Evolutionary conservation across 2,888 invertebrate species (phyloP).

Genomic region (Syrphus vitripennis): DNA sequence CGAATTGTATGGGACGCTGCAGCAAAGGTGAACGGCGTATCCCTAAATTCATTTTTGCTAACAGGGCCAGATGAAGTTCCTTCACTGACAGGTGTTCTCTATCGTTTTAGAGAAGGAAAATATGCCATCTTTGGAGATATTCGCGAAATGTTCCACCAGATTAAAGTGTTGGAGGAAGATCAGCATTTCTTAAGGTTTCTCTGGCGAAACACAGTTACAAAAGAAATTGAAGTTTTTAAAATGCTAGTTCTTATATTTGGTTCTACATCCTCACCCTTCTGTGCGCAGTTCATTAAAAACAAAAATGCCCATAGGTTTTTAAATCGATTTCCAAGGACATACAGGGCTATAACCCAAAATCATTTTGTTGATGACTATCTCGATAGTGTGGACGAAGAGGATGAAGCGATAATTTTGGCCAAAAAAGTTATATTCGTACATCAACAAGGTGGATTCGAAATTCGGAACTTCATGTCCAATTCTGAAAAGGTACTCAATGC

Average conservation of each 20-base stretch:
- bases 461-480: not conserved
- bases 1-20: no score
- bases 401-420: not conserved
- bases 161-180: not conserved
- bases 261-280: not conserved
- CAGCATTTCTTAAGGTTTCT: not conserved
- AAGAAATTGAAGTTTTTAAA: not conserved
- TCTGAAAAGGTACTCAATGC: not conserved
- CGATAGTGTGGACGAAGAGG: not conserved
- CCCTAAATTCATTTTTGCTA: no score
- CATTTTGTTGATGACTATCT: not conserved
- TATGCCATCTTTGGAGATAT: no score
- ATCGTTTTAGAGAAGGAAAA: no score
- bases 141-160: not conserved
- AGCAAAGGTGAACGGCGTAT: no score
- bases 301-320: not conserved
- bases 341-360: not conserved
- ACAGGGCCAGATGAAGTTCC: no score
- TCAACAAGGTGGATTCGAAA: not conserved
- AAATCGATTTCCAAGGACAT: not conserved
- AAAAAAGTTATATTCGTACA: not conserved
- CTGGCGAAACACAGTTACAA: no score
- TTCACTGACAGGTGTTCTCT: no score
- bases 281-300: not conserved
- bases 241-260: not conserved